Conservation (phyloP, 2,888 invertebrate species). For the Nomada ruficornis region DNA sequence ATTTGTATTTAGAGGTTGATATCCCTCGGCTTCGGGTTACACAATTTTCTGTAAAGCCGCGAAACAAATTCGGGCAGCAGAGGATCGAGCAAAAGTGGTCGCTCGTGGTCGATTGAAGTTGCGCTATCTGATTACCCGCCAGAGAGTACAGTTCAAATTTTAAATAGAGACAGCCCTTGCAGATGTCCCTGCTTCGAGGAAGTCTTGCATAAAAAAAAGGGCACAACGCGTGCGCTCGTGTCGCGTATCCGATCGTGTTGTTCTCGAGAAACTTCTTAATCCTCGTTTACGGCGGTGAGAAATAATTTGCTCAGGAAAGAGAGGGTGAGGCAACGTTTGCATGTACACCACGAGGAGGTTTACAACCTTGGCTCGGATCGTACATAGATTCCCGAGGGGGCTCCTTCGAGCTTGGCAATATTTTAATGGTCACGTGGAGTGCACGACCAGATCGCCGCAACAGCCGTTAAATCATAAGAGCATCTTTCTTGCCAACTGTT, state of each 20-base stretch:
- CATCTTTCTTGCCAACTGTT: slow-evolving; percentile 46
- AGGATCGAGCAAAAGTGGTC: no score
- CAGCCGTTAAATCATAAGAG: slow-evolving; percentile 61
- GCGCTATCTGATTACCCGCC: no score
- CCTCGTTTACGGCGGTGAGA: slow-evolving; percentile 65
- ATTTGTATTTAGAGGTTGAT: no score
- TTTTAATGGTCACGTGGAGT: slow-evolving; percentile 68
- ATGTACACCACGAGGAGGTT: slow-evolving; percentile 66
- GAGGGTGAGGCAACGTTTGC: slow-evolving; percentile 52
- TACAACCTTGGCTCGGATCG: slow-evolving; percentile 69
- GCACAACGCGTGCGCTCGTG: slow-evolving; percentile 21
- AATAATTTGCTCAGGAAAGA: slow-evolving; percentile 67
- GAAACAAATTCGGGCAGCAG: no score
- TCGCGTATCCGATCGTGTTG: slow-evolving; percentile 42
- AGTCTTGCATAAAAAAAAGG: slow-evolving; percentile 10
- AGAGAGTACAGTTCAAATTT: no score
- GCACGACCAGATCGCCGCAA: slow-evolving; percentile 46
- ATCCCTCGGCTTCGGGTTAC: no score
- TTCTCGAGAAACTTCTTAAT: slow-evolving; percentile 71
- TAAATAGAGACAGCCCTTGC: no score
- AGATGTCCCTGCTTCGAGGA: no score
- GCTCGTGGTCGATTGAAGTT: no score
- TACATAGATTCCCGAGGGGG: slow-evolving; percentile 70
- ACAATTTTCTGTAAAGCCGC: no score
- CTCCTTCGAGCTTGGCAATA: slow-evolving; percentile 58